Percentiles rank a stretch among this genome's conserved stretches.
Evolutionary conservation across 2,797 vertebrate genomes (phyloP).

Genomic region (Pangasius macronema): DNA sequence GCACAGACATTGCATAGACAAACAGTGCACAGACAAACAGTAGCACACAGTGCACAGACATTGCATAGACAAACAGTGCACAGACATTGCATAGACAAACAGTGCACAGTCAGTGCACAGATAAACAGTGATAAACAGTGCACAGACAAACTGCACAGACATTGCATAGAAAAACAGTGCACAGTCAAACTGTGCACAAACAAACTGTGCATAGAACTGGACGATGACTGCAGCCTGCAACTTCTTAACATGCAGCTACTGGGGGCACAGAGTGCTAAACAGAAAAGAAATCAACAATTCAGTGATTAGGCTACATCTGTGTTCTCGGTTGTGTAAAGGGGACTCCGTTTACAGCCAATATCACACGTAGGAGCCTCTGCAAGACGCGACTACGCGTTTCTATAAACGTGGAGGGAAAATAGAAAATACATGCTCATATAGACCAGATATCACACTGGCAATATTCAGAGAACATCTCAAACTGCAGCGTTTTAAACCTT

Average conservation of each 20-base stretch:
- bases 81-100: too few relatives aligned
- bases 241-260: neutral
- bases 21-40: too few relatives aligned
- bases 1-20: too few relatives aligned
- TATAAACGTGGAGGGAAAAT: neutral
- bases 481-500: neutral
- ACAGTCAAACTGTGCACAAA: neutral
- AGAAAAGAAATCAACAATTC: neutral
- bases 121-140: too few relatives aligned
- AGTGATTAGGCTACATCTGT: neutral
- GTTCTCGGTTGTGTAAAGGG: neutral
- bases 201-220: neutral
- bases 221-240: neutral
- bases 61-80: too few relatives aligned
- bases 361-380: neutral
- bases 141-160: neutral
- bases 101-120: too few relatives aligned
- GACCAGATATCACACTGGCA: neutral
- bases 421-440: neutral
- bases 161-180: neutral
- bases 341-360: neutral
- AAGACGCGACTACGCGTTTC: neutral
- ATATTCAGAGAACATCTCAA: too few relatives aligned
- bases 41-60: too few relatives aligned
- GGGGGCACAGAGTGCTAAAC: neutral